phyloP scores from a whole-genome alignment of 2,888 invertebrate species.

The Copidosoma aretas region DNA sequence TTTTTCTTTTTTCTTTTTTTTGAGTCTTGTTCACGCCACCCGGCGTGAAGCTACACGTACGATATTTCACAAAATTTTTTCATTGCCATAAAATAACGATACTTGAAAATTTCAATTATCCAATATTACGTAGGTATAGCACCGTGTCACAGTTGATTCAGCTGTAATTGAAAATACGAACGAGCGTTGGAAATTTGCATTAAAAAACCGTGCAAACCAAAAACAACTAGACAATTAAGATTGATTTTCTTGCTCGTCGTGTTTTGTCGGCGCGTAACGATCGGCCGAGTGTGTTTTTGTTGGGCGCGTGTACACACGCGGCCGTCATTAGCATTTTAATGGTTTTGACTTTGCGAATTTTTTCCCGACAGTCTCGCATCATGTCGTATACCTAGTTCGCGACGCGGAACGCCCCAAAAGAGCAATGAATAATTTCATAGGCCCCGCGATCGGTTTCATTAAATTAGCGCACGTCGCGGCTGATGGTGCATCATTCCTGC shows the following conservation, averaged over 20 bases:
- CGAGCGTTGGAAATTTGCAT: background rate
- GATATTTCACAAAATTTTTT: background rate
- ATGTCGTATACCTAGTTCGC: conserved; percentile 28
- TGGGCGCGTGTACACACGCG: background rate
- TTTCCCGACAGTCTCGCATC: conserved; percentile 13
- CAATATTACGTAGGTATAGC: too few species aligned
- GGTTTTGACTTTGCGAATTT: conserved; percentile 24
- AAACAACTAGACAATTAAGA: background rate
- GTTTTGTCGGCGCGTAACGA: background rate
- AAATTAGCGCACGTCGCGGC: conserved; percentile 37
- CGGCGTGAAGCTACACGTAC: background rate
- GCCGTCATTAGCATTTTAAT: conserved; percentile 36
- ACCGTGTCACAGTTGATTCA: too few species aligned
- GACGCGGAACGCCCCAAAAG: conserved; percentile 21
- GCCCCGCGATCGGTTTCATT: conserved; percentile 38
- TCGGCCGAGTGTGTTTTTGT: background rate
- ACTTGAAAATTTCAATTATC: too few species aligned
- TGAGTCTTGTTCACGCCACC: background rate
- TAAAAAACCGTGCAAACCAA: too few species aligned
- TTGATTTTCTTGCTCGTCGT: background rate
- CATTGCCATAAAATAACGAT: too few species aligned
- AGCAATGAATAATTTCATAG: conserved; percentile 32
- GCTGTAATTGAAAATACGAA: too few species aligned
- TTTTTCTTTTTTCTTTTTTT: conserved; percentile 22
- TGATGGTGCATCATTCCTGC: conserved; percentile 30